A percentile compares a stretch with the other conserved stretches of the same genome.
These are phyloP conservation scores for Epinephelus coioides DNA, from an alignment of 2,797 vertebrate species.

Conservation along the genomic window DNA sequence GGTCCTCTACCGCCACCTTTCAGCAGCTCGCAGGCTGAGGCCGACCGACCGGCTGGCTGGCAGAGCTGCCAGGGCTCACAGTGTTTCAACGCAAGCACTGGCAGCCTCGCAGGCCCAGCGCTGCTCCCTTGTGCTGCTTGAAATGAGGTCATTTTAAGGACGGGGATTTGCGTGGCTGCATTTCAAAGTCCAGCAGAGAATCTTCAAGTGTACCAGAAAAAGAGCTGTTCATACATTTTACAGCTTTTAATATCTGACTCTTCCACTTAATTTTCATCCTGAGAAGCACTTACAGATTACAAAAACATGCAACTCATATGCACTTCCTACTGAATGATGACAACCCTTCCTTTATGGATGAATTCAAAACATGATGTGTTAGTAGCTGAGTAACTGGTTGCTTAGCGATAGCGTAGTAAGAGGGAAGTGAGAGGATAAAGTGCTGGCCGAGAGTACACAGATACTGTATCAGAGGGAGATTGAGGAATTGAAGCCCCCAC, in stretches of 20 bases:
- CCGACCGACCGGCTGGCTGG: neutral
- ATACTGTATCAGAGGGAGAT: constrained; percentile 43
- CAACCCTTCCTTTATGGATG: constrained; percentile 7
- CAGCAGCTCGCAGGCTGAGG: constrained; percentile 30
- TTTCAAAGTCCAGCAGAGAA: constrained; percentile 53
- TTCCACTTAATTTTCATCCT: constrained; percentile 1
- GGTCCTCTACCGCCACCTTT: constrained; percentile 79
- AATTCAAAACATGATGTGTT: constrained; percentile 9
- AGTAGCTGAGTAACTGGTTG: constrained; percentile 31
- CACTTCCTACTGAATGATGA: constrained; percentile 4
- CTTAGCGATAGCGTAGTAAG: constrained; percentile 39
- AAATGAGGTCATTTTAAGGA: constrained; percentile 79
- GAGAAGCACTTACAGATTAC: constrained; percentile 15
- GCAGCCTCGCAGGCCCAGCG: constrained; percentile 33
- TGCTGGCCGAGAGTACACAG: constrained; percentile 25
- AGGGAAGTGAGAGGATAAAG: constrained; percentile 31
- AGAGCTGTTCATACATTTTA: constrained; percentile 5
- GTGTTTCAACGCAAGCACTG: constrained; percentile 26
- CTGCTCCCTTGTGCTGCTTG: constrained; percentile 45
- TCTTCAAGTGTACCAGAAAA: constrained; percentile 39
- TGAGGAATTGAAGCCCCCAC: constrained; percentile 26
- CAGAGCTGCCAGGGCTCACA: constrained; percentile 21
- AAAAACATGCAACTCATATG: constrained; percentile 21
- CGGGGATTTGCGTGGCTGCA: constrained; percentile 63
- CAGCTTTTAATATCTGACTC: constrained; percentile 18